phyloP scores from a whole-genome alignment of 2,888 invertebrate species.

The Tachina lurida region DNA sequence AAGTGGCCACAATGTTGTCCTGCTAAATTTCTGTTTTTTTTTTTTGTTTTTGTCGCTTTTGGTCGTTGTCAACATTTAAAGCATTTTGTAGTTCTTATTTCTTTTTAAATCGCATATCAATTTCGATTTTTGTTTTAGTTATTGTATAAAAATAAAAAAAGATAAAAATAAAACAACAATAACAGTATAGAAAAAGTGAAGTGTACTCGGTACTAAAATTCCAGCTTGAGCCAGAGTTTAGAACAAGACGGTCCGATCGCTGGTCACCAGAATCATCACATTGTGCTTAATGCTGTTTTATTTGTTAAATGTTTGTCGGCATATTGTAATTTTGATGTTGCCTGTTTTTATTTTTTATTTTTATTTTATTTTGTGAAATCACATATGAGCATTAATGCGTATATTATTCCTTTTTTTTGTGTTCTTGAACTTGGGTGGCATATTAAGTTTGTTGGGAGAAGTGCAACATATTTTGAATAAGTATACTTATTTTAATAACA shows the following conservation, averaged over 20 bases:
- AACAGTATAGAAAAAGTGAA: background rate
- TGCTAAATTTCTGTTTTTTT: constrained; percentile 46
- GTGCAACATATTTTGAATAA: constrained; percentile 31
- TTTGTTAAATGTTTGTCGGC: constrained; percentile 67
- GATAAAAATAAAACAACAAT: constrained; percentile 14
- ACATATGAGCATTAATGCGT: constrained; percentile 61
- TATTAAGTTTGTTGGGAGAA: constrained; percentile 36
- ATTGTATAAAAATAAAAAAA: background rate
- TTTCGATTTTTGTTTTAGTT: constrained; percentile 59
- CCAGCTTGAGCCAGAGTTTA: constrained; percentile 20
- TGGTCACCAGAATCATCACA: constrained; percentile 33
- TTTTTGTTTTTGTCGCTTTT: constrained; percentile 52
- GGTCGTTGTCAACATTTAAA: constrained; percentile 71
- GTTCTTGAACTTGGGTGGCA: constrained; percentile 51
- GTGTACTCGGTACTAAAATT: constrained; percentile 27
- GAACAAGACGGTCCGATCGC: constrained; percentile 6
- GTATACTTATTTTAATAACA: too few species aligned
- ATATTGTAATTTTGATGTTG: constrained; percentile 45
- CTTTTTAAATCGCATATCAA: constrained; percentile 69
- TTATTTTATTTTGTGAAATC: constrained; percentile 18
- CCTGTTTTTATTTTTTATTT: constrained; percentile 23
- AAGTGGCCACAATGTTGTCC: constrained; percentile 61
- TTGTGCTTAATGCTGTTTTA: constrained; percentile 55
- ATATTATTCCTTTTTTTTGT: constrained; percentile 13
- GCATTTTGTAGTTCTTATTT: constrained; percentile 72